phyloP scores from a whole-genome alignment of 2,797 vertebrate species.

The Pseudochirops cupreus region DNA sequence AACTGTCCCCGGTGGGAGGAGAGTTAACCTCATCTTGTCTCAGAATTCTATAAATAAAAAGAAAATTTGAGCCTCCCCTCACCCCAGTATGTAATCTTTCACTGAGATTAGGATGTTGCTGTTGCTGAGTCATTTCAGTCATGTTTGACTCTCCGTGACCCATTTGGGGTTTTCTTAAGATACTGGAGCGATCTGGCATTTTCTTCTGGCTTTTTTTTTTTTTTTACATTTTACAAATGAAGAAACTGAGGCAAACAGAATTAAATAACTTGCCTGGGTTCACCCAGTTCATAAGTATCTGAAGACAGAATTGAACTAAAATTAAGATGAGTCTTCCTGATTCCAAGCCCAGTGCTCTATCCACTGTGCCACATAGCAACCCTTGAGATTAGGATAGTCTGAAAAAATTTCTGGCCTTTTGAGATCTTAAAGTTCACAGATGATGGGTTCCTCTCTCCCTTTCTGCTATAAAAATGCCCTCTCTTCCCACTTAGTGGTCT shows the following conservation, averaged over 20 bases:
- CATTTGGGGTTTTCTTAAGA: background rate
- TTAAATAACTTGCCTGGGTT: background rate
- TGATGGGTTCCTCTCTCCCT: background rate
- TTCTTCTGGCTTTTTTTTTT: background rate
- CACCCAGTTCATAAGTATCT: background rate
- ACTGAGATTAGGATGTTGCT: background rate
- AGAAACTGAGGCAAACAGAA: background rate
- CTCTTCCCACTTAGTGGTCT: background rate
- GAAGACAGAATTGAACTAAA: background rate
- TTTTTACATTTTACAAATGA: background rate
- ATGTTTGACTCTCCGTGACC: background rate
- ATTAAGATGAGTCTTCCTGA: no score
- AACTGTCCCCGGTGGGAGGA: background rate
- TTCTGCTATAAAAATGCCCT: background rate
- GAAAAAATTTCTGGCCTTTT: background rate
- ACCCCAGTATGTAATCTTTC: constrained; percentile 41
- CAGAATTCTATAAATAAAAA: constrained; percentile 26
- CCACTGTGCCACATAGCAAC: background rate
- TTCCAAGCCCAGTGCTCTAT: background rate
- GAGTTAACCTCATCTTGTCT: constrained; percentile 31
- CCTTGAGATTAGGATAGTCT: background rate
- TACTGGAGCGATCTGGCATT: background rate
- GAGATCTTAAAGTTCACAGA: background rate
- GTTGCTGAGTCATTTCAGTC: no score
- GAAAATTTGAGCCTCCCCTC: constrained; percentile 58